Evolutionary conservation across 2,113 vertebrate genomes (phyloP).

Genomic region (Varanus salvator): DNA sequence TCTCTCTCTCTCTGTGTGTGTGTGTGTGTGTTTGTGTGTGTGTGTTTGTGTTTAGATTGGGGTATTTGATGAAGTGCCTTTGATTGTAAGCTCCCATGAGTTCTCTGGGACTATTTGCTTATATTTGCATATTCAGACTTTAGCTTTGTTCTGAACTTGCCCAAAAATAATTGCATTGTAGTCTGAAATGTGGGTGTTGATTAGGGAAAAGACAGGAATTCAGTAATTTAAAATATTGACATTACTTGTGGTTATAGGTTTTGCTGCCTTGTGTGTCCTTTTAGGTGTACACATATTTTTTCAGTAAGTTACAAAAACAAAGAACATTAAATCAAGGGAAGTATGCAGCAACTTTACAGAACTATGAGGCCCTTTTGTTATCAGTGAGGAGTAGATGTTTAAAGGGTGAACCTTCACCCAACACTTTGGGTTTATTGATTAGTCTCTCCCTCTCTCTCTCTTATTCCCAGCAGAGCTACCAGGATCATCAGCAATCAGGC

Average conservation of each 20-base stretch:
- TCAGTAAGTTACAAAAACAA: neutral
- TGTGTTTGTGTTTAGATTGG: neutral
- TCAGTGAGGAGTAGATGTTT: conserved; percentile 42
- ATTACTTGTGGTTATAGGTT: neutral
- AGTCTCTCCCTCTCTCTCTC: conserved; percentile 22
- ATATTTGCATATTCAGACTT: neutral
- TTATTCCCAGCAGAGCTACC: conserved; percentile 77
- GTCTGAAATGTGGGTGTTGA: neutral
- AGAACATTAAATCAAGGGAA: conserved; percentile 19
- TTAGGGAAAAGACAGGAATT: neutral
- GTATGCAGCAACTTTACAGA: conserved; percentile 34
- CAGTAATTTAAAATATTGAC: neutral
- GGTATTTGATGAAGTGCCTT: conserved; percentile 28
- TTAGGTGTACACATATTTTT: conserved; percentile 25
- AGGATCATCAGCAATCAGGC: conserved; percentile 87
- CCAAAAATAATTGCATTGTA: neutral
- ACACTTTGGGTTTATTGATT: conserved; percentile 56
- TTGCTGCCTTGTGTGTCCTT: neutral
- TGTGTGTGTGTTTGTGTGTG: no score
- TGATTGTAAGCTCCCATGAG: neutral
- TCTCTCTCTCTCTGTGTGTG: no score
- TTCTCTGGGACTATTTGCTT: neutral
- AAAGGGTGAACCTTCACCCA: conserved; percentile 17
- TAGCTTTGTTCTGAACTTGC: neutral
- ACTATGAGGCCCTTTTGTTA: conserved; percentile 41